phyloP scores from a whole-genome alignment of 1,140 invertebrate species.

The Sinonovacula constricta region DNA sequence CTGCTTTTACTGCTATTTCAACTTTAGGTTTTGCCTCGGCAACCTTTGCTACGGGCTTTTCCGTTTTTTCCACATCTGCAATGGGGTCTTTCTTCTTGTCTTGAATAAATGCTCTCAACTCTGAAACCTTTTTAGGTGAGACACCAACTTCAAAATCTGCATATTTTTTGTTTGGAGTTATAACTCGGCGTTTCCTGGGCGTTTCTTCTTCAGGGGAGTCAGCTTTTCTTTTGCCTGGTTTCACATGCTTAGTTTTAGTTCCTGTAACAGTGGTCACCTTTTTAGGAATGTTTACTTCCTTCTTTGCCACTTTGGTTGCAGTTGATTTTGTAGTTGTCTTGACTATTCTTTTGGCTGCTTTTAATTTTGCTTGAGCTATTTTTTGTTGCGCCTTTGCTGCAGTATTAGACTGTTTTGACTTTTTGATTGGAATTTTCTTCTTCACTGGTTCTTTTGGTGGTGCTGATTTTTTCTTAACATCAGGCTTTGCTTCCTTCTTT shows the following conservation, averaged over 20 bases:
- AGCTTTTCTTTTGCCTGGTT: conserved; percentile 16
- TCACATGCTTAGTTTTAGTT: background rate
- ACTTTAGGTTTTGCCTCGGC: conserved; percentile 10
- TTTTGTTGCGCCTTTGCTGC: conserved; percentile 10
- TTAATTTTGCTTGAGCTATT: conserved; percentile 3
- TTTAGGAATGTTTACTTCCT: background rate
- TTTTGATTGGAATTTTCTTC: background rate
- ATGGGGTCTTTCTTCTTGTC: conserved; percentile 34
- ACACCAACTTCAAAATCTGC: conserved; percentile 41
- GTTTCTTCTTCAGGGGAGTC: conserved; percentile 3
- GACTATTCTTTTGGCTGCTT: background rate
- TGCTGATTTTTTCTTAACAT: background rate
- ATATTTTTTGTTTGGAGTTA: conserved; percentile 48
- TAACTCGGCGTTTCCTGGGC: conserved; percentile 44
- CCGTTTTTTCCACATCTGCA: background rate
- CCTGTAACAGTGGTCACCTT: background rate
- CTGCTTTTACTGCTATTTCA: background rate
- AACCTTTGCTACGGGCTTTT: background rate
- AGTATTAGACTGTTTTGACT: conserved; percentile 1
- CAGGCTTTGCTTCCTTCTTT: conserved; percentile 11
- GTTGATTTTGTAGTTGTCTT: background rate
- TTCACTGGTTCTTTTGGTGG: too few species aligned
- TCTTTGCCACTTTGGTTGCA: background rate
- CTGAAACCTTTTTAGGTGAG: conserved; percentile 29
- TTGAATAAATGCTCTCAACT: conserved; percentile 37